phyloP scores from a whole-genome alignment of 2,797 vertebrate genomes.

The Aldrovandia affinis region DNA sequence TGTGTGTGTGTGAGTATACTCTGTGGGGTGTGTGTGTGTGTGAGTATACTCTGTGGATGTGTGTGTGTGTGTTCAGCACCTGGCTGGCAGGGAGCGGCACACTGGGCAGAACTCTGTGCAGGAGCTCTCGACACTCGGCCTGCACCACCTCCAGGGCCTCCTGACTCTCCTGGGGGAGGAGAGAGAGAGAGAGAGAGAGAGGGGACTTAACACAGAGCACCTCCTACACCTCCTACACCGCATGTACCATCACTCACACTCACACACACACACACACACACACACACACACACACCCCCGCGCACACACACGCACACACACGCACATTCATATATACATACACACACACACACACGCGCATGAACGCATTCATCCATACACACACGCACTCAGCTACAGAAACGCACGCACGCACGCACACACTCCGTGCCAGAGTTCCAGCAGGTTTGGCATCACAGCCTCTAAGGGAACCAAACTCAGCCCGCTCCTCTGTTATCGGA shows the following conservation, averaged over 20 bases:
- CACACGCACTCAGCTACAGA: neutral
- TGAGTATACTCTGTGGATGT: neutral
- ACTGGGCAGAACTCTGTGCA: constrained; percentile 89
- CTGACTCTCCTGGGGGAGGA: constrained; percentile 82
- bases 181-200: constrained; percentile 15
- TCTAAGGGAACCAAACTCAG: neutral
- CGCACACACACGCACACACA: neutral
- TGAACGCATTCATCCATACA: too few species aligned
- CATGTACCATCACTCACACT: neutral
- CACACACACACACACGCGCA: neutral
- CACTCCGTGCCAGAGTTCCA: too few species aligned
- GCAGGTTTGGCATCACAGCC: too few species aligned
- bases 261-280: neutral
- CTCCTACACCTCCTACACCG: neutral
- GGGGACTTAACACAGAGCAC: neutral
- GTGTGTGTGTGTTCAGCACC: constrained; percentile 52
- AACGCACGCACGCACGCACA: neutral
- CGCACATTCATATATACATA: too few species aligned
- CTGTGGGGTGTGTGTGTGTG: neutral
- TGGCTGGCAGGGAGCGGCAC: constrained; percentile 82
- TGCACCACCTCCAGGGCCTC: constrained; percentile 75
- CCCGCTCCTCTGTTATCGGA: neutral
- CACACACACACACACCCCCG: neutral
- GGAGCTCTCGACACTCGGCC: constrained; percentile 80
- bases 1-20: neutral